These are phyloP conservation scores for Schizothorax lantsangensis DNA, from an alignment of 2,797 vertebrate genomes.

Conservation along the genomic window DNA sequence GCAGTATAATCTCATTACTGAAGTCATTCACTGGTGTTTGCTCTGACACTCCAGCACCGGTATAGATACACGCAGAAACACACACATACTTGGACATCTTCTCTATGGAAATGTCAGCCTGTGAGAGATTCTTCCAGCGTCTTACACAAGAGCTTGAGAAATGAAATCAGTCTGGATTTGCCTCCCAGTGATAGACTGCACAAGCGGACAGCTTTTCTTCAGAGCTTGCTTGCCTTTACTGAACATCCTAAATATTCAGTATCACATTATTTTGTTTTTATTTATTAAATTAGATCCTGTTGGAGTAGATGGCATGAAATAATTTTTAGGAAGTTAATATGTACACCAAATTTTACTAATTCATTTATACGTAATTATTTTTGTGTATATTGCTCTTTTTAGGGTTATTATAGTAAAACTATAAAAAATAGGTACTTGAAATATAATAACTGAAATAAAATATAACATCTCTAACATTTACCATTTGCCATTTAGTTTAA, in stretches of 20 bases:
- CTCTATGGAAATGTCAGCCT: slow-evolving; percentile 6
- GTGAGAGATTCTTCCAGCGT: not conserved
- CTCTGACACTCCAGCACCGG: not conserved
- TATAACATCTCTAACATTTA: not conserved
- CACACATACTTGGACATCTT: not conserved
- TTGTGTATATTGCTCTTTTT: not conserved
- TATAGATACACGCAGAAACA: not conserved
- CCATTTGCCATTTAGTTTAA: not conserved
- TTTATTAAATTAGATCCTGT: not conserved
- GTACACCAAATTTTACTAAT: not conserved
- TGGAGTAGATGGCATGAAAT: not conserved
- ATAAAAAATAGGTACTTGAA: not conserved
- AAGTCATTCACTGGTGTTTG: not conserved
- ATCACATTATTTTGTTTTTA: not conserved
- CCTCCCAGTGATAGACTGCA: not conserved
- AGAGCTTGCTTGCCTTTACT: not conserved
- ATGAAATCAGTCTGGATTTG: slow-evolving; percentile 14
- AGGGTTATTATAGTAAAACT: not conserved
- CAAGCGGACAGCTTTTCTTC: not conserved
- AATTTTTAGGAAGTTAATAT: not conserved
- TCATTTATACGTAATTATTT: not conserved
- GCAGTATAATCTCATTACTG: slow-evolving; percentile 1
- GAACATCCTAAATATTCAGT: not conserved
- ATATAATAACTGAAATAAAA: not conserved
- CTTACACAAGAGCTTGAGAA: slow-evolving; percentile 10